Evolutionary conservation across 2,797 vertebrate species (phyloP).

Genomic region (Pagetopsis macropterus): DNA sequence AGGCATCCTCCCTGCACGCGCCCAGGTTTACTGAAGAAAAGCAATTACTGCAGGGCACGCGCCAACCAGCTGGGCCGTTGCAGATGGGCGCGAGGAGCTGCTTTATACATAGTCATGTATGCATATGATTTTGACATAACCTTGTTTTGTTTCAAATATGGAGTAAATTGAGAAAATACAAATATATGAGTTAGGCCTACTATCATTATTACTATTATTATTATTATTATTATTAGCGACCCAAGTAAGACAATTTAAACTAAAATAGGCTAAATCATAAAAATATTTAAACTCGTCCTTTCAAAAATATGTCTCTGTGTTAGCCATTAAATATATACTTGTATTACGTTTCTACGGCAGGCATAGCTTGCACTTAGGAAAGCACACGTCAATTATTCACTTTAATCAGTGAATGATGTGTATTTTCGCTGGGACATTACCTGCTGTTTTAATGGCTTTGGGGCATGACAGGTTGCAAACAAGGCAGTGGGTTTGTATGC

Average conservation of each 20-base stretch:
- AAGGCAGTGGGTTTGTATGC: neutral
- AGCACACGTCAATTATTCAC: neutral
- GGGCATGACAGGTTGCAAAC: neutral
- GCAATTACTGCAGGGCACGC: conserved; percentile 69
- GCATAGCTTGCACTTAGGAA: neutral
- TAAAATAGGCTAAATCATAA: neutral
- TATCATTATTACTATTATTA: neutral
- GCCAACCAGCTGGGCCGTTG: conserved; percentile 54
- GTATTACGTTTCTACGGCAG: neutral
- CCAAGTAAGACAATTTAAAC: neutral
- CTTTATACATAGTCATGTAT: neutral
- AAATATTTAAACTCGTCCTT: neutral
- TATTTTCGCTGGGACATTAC: neutral
- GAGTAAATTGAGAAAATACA: too few relatives aligned
- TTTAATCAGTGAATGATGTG: accelerated
- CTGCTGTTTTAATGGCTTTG: neutral
- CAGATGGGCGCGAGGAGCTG: conserved; percentile 36
- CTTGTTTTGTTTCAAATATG: neutral
- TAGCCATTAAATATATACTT: neutral
- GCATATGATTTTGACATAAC: neutral
- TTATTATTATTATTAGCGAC: neutral
- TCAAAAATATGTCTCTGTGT: neutral
- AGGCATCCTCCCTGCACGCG: conserved; percentile 55
- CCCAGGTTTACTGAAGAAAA: conserved; percentile 38
- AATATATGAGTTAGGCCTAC: neutral